phyloP scores from a whole-genome alignment of 1,140 invertebrate species.

The Leguminivora glycinivorella region DNA sequence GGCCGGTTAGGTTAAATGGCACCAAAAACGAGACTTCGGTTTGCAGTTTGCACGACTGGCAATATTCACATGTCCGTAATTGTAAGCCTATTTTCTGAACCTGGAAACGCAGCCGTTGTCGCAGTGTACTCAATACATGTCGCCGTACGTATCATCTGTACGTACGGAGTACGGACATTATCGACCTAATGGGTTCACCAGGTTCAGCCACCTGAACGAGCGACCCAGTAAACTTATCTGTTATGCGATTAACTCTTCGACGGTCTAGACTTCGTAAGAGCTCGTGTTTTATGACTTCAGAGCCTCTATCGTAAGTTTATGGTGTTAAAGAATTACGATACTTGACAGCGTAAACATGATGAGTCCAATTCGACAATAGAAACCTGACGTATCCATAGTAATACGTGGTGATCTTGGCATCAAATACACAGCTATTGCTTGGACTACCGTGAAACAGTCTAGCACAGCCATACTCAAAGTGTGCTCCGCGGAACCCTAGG shows the following conservation, averaged over 20 bases:
- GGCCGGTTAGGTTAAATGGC: no score
- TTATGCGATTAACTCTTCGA: not conserved
- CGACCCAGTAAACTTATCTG: constrained; percentile 3
- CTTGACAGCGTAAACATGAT: no score
- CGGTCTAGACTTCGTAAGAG: not conserved
- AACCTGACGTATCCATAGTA: no score
- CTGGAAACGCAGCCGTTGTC: not conserved
- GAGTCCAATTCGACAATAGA: no score
- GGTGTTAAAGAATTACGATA: no score
- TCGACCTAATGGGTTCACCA: not conserved
- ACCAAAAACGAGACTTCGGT: not conserved
- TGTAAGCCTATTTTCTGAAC: not conserved
- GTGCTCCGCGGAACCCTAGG: no score
- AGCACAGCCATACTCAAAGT: no score
- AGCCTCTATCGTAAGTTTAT: no score
- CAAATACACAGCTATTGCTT: no score
- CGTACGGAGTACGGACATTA: not conserved
- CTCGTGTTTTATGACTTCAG: not conserved
- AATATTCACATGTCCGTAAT: not conserved
- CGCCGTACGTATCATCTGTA: not conserved
- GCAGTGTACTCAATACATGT: not conserved
- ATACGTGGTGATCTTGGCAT: no score
- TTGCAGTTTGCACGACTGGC: not conserved
- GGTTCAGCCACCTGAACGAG: not conserved
- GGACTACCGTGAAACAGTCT: no score